Conservation (phyloP, 2,113 vertebrate genomes). For the Sturnus vulgaris region DNA sequence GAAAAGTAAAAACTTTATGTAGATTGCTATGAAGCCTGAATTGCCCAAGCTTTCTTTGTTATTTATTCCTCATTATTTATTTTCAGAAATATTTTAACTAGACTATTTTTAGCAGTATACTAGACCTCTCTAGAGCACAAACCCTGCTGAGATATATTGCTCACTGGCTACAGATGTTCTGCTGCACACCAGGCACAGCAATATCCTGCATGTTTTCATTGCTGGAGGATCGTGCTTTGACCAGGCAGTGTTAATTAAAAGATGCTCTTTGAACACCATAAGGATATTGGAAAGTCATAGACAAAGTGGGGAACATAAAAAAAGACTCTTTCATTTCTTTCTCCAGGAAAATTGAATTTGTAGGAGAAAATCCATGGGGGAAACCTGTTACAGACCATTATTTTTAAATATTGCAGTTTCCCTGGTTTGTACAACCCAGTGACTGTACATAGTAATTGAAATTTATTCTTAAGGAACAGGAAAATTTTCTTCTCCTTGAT, state of each 20-base stretch:
- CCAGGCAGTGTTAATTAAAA: neutral
- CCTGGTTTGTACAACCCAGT: neutral
- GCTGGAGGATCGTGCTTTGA: neutral
- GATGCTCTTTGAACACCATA: neutral
- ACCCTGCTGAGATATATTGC: neutral
- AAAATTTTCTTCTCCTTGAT: neutral
- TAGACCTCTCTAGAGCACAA: neutral
- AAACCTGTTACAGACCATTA: neutral
- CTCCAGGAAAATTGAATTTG: neutral
- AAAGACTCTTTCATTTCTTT: neutral
- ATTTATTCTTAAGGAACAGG: neutral
- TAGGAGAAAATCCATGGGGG: neutral
- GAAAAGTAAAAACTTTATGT: neutral
- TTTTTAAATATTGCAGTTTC: neutral
- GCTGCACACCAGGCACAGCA: neutral
- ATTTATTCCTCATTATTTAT: neutral
- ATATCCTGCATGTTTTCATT: neutral
- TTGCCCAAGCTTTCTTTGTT: neutral
- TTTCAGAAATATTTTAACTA: neutral
- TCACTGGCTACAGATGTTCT: neutral
- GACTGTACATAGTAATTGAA: neutral
- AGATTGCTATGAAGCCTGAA: neutral
- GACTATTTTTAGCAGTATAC: neutral
- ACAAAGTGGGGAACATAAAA: neutral
- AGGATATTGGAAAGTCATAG: neutral